Evolutionary conservation across 2,113 vertebrate genomes (phyloP).

Genomic region (Nerophis ophidion): DNA sequence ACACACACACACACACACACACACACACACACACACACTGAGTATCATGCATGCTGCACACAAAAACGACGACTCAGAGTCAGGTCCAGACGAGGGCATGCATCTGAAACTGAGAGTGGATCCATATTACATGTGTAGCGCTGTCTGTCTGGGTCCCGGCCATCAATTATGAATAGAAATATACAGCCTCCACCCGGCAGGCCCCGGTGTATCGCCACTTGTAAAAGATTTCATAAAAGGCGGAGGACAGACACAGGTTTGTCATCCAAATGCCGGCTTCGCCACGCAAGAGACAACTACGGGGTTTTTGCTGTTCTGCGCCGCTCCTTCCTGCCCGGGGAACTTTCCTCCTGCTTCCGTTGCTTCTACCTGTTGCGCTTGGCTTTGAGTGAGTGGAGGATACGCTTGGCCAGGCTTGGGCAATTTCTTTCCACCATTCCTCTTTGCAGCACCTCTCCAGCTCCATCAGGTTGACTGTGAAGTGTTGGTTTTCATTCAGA

Average conservation of each 20-base stretch:
- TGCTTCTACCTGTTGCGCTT: conserved; percentile 34
- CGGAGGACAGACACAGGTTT: conserved; percentile 75
- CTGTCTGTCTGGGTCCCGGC: conserved; percentile 80
- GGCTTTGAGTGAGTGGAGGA: conserved; percentile 39
- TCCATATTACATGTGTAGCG: conserved; percentile 86
- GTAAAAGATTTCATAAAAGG: conserved; percentile 78
- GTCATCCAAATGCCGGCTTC: conserved; percentile 73
- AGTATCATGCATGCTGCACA: conserved; percentile 44
- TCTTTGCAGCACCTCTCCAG: no score
- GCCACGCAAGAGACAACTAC: conserved; percentile 57
- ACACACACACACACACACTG: conserved; percentile 21
- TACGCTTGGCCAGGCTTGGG: not conserved
- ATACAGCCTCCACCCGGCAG: conserved; percentile 79
- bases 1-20: not conserved
- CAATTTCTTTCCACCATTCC: no score
- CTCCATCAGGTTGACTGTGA: no score
- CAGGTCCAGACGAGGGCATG: conserved; percentile 63
- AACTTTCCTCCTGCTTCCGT: conserved; percentile 48
- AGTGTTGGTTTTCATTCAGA: no score
- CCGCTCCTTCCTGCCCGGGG: conserved; percentile 41
- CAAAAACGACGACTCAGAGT: conserved; percentile 58
- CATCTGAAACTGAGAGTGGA: conserved; percentile 75
- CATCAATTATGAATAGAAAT: conserved; percentile 95
- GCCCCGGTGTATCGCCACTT: conserved; percentile 76
- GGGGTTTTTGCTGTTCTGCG: conserved; percentile 50